Evolutionary conservation across 2,888 invertebrate species (phyloP).

Genomic region (Platynereis dumerilii): DNA sequence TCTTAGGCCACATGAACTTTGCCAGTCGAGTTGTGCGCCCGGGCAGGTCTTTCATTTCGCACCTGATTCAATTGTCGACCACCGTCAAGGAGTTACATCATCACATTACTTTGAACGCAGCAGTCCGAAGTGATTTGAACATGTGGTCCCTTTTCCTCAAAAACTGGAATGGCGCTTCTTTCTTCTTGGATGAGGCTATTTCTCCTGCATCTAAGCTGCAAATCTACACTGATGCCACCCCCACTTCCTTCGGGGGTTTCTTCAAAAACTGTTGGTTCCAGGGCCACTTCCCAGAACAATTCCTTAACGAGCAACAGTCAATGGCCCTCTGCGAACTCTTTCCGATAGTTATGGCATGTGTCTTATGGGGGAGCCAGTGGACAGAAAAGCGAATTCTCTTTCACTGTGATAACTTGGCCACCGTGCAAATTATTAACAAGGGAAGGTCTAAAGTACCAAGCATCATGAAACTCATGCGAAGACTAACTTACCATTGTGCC

Average conservation of each 20-base stretch:
- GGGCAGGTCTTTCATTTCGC: conserved; percentile 32
- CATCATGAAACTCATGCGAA: conserved; percentile 19
- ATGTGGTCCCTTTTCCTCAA: too few species aligned
- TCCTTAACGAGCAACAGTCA: neutral
- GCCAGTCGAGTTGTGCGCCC: conserved; percentile 24
- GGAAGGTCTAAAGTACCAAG: conserved; percentile 22
- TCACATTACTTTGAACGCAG: conserved; percentile 17
- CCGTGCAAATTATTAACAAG: conserved; percentile 25
- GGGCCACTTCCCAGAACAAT: conserved; percentile 13
- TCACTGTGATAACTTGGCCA: conserved; percentile 29
- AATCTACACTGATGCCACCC: too few species aligned
- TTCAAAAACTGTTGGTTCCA: conserved; percentile 17
- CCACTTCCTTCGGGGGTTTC: conserved; percentile 10
- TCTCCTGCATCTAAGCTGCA: too few species aligned
- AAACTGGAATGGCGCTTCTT: too few species aligned
- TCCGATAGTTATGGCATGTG: conserved; percentile 18
- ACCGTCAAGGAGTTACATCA: conserved; percentile 21
- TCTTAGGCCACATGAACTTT: conserved; percentile 24
- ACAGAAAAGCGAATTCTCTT: conserved; percentile 25
- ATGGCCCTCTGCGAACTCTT: neutral
- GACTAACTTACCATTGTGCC: neutral
- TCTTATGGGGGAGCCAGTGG: conserved; percentile 26
- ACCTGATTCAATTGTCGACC: conserved; percentile 23
- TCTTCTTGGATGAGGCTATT: too few species aligned
- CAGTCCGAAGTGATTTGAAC: too few species aligned